Evolutionary conservation across 2,797 vertebrate species (phyloP), one percentile per base, ranked within the genome.

Genomic region (Sitta carolinensis): DNA sequence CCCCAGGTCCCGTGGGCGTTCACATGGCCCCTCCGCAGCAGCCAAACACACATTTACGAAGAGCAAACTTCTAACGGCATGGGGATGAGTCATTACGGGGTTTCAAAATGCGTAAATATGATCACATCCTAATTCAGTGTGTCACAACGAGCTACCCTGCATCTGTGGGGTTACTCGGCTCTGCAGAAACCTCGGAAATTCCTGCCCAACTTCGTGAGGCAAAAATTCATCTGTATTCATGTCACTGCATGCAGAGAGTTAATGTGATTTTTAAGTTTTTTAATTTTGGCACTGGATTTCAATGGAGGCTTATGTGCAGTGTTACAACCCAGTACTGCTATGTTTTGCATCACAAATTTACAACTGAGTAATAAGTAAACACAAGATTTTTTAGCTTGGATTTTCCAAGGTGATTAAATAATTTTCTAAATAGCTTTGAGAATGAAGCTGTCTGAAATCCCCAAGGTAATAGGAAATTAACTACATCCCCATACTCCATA

Each of bases 31-130:
- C 94, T 96, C 57, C 51, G 20, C 85, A 54, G 92, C 96, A 93
- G 87, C 48, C 96, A 87, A 93, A 90, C 95, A 90, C 87, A 77
- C 95, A 94, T 91, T 96, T 96, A 97, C 74, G 67, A 96, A 97
- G 98, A 93, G 93, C 97, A 96, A 97, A 91, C 89, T 96, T 93
- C 78, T 92, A 93, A 77, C 94, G 98, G 98, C 98, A 95, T 97
- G 97, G 92, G 95, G 97, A 97, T 99, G 99, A 99, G 96, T 99
- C 98, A 99, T 97, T 96, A 76, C 40, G 78, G 94, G 91, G 94
- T 99, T 99, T 99, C 98, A 98, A 97, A 98, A 98, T 98, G 98
- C 98, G 97, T 98, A 97, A 97, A 98, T 97, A 97, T 78, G 98
- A 98, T 98, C 97, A 95, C 95, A 98, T 98, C 97, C 97, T 98